Evolutionary conservation across 2,888 invertebrate species (phyloP).

Genomic region (Orchesellides sinensis): DNA sequence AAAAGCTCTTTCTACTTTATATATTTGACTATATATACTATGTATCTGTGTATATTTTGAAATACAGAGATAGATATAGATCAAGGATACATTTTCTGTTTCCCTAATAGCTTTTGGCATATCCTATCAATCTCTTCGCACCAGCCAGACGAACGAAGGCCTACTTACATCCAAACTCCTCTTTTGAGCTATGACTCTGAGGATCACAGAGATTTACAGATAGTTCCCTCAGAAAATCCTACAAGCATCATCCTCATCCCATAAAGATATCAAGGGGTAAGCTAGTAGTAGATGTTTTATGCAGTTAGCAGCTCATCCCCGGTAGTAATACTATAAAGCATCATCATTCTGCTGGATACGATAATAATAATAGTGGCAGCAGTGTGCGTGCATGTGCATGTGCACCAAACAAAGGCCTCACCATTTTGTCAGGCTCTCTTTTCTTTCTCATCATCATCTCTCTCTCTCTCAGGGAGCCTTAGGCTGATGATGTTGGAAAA

Average conservation of each 20-base stretch:
- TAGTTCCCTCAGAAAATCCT: constrained; percentile 46
- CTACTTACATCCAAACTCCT: background rate
- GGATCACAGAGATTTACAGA: constrained; percentile 29
- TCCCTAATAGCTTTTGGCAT: constrained; percentile 54
- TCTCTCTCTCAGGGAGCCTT: constrained; percentile 35
- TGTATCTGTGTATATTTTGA: background rate
- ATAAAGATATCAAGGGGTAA: constrained; percentile 45
- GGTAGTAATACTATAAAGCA: too few species aligned
- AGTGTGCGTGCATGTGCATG: constrained; percentile 19
- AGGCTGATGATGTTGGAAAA: constrained; percentile 19
- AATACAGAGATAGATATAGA: constrained; percentile 25
- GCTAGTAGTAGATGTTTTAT: background rate
- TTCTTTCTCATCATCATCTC: too few species aligned
- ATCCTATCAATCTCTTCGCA: constrained; percentile 32
- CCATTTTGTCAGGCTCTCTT: constrained; percentile 54
- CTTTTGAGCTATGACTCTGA: background rate
- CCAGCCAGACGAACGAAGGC: background rate
- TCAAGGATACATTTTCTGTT: constrained; percentile 44
- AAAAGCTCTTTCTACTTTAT: too few species aligned
- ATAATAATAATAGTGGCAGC: background rate
- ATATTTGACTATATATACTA: constrained; percentile 21
- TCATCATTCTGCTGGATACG: background rate
- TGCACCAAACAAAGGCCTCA: constrained; percentile 51
- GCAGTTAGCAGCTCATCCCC: too few species aligned
- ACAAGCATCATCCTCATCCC: constrained; percentile 16